These are phyloP conservation scores for Aurelia aurita complex sp. Pacific DNA, from an alignment of 30 jellyfish, hydroid and myxozoan genomes.

Conservation along the genomic window DNA sequence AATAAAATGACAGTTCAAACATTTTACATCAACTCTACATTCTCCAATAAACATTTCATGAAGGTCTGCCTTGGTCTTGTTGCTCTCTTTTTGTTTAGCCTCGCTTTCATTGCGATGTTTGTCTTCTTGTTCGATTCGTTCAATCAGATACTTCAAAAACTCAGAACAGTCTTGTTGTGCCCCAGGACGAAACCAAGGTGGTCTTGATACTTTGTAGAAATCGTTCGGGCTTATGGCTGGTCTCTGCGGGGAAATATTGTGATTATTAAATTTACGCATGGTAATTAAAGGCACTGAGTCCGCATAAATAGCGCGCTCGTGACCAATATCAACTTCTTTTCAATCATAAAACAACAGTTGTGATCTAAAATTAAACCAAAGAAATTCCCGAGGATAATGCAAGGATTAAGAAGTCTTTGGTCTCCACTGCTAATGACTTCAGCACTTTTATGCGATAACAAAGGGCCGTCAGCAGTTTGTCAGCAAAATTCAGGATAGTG, in stretches of 20 bases:
- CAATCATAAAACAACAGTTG: too few species aligned
- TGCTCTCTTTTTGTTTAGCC: not conserved
- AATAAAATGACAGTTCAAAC: constrained; percentile 66
- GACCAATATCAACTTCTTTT: too few species aligned
- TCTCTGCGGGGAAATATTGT: constrained; percentile 55
- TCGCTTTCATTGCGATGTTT: constrained; percentile 8
- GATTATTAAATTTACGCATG: too few species aligned
- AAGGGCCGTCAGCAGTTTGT: too few species aligned
- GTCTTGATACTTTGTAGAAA: constrained; percentile 79
- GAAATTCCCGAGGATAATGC: too few species aligned
- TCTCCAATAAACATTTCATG: constrained; percentile 78
- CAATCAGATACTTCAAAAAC: constrained; percentile 79
- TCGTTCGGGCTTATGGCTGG: constrained; percentile 80
- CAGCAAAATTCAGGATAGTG: too few species aligned
- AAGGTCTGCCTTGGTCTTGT: not conserved
- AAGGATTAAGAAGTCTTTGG: too few species aligned
- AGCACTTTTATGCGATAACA: too few species aligned
- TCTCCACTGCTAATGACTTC: too few species aligned
- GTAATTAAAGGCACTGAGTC: too few species aligned
- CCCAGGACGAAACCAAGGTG: constrained; percentile 90
- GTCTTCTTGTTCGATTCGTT: constrained; percentile 72
- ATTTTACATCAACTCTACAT: constrained; percentile 61
- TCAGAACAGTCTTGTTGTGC: constrained; percentile 99
- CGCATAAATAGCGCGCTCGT: too few species aligned
- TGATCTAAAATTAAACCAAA: too few species aligned